Conservation (phyloP, 2,888 invertebrate genomes). For the Diaphora mendica region DNA sequence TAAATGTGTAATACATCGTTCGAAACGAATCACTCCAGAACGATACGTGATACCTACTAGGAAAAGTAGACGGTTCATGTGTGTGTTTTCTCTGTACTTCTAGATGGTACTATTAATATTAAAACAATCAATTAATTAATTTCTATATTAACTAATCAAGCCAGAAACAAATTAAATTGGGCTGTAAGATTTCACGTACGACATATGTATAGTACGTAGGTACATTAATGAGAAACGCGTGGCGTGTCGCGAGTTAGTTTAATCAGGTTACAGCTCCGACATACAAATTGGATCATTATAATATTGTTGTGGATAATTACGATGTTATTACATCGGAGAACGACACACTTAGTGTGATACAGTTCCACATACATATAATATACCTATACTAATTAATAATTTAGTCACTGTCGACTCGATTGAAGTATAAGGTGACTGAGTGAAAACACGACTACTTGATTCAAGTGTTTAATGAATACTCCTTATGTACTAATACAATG, state of each 20-base stretch:
- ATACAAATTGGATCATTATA: constrained; percentile 9
- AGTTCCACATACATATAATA: neutral
- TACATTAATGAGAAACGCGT: neutral
- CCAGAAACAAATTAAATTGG: neutral
- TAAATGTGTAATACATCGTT: no score
- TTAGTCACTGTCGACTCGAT: neutral
- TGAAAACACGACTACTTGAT: no score
- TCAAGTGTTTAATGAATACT: no score
- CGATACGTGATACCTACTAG: no score
- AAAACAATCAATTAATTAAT: neutral
- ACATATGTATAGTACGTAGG: neutral
- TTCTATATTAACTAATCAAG: neutral
- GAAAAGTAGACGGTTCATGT: no score
- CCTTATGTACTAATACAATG: no score
- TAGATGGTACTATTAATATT: neutral
- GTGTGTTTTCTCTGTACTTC: no score
- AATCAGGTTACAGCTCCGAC: neutral
- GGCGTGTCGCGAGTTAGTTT: neutral
- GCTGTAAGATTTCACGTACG: neutral
- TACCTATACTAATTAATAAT: neutral
- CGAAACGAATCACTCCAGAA: no score
- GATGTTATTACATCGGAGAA: neutral
- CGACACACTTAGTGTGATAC: neutral
- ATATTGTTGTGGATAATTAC: constrained; percentile 2
- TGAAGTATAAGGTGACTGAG: no score